These are phyloP conservation scores for Aeoliscus strigatus DNA, from an alignment of 2,797 vertebrate genomes.

Conservation along the genomic window DNA sequence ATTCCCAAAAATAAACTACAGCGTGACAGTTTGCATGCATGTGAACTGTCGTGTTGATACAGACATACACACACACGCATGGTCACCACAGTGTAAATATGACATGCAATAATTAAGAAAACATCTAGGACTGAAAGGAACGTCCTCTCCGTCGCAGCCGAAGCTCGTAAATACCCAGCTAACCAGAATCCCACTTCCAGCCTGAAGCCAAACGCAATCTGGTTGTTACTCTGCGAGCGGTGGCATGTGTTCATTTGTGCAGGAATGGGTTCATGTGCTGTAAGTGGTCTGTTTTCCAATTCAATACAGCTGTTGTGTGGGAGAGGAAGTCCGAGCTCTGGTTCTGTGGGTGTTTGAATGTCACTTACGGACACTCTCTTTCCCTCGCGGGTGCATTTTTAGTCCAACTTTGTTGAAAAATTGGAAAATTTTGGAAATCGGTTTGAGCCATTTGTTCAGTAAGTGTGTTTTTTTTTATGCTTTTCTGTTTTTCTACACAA, in stretches of 20 bases:
- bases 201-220: slow-evolving; percentile 25
- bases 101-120: slow-evolving; percentile 10
- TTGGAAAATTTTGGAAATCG: too few relatives aligned
- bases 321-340: slow-evolving; percentile 14
- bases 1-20: background rate
- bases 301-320: slow-evolving; percentile 27
- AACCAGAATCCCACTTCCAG: slow-evolving; percentile 14
- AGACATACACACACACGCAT: background rate
- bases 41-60: background rate
- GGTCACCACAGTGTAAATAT: slow-evolving; percentile 6
- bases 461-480: background rate
- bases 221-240: slow-evolving; percentile 25
- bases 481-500: too few relatives aligned
- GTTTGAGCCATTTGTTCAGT: too few relatives aligned
- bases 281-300: slow-evolving; percentile 47
- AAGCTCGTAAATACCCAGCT: slow-evolving; percentile 26
- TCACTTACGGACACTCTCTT: too few relatives aligned
- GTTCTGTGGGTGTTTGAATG: background rate
- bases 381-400: too few relatives aligned
- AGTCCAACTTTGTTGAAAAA: too few relatives aligned
- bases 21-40: too few relatives aligned
- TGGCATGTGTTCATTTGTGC: slow-evolving; percentile 2
- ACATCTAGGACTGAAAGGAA: slow-evolving; percentile 20
- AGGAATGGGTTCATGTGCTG: slow-evolving; percentile 21
- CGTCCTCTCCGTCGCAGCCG: slow-evolving; percentile 16